Evolutionary conservation across 2,113 vertebrate species (phyloP).

Genomic region (Nanorana parkeri): DNA sequence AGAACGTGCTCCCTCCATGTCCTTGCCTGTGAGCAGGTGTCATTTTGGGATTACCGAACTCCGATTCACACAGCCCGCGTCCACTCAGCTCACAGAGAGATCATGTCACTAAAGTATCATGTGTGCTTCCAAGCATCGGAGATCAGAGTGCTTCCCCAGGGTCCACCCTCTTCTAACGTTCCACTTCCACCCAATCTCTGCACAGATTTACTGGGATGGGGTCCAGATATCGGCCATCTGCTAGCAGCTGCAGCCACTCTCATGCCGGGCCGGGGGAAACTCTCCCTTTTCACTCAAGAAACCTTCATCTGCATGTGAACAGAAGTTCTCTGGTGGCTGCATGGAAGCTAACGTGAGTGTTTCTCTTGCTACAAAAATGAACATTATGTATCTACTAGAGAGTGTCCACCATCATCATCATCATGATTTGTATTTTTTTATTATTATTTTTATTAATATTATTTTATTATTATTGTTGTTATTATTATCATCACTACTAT

Average conservation of each 20-base stretch:
- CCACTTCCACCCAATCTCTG: constrained; percentile 9
- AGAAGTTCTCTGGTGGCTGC: neutral
- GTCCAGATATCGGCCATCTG: neutral
- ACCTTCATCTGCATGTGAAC: neutral
- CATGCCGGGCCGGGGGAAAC: neutral
- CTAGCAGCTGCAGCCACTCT: constrained; percentile 22
- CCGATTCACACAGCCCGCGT: neutral
- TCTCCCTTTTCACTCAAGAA: neutral
- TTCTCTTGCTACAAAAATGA: too few species aligned
- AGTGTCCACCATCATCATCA: too few species aligned
- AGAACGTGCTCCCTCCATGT: constrained; percentile 11
- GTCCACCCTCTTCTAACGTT: neutral
- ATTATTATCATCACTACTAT: too few species aligned
- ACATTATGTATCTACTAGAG: too few species aligned
- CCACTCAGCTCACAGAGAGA: constrained; percentile 1
- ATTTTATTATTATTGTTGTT: too few species aligned
- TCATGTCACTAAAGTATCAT: constrained; percentile 20
- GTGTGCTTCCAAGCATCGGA: constrained; percentile 20
- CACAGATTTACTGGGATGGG: neutral
- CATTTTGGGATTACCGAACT: constrained; percentile 14
- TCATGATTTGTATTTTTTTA: too few species aligned
- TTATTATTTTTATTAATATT: too few species aligned
- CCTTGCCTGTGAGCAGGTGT: constrained; percentile 3
- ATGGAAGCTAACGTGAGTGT: too few species aligned
- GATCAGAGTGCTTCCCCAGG: neutral